phyloP scores from a whole-genome alignment of 2,888 invertebrate genomes.

The Euzophera pinguis region DNA sequence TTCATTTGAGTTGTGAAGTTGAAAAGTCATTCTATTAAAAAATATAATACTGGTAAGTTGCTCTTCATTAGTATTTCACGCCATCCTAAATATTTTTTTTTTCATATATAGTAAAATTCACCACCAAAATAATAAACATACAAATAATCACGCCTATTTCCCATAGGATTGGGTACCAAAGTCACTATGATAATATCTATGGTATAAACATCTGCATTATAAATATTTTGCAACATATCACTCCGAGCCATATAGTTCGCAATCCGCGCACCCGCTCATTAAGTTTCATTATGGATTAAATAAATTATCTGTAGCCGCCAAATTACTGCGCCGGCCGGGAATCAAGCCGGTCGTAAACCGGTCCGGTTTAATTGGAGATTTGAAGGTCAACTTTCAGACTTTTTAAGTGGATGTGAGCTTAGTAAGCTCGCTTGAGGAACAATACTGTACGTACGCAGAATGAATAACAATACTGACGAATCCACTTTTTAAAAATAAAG shows the following conservation, averaged over 20 bases:
- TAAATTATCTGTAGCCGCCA: conserved; percentile 2
- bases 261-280: conserved; percentile 1
- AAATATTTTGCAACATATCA: neutral
- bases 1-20: too few species aligned
- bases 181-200: too few species aligned
- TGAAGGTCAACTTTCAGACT: neutral
- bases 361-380: neutral
- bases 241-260: conserved; percentile 6
- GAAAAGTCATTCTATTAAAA: too few species aligned
- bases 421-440: neutral
- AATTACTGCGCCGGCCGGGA: neutral
- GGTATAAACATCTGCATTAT: neutral
- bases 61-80: too few species aligned
- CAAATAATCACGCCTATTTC: too few species aligned
- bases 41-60: too few species aligned
- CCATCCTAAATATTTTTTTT: too few species aligned
- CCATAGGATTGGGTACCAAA: too few species aligned
- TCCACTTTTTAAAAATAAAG: too few species aligned
- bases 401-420: neutral
- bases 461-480: too few species aligned
- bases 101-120: too few species aligned
- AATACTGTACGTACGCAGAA: neutral
- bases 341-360: neutral
- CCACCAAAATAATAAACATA: too few species aligned
- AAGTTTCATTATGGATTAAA: conserved; percentile 2